A percentile compares a stretch with the other conserved stretches of the same genome.
Evolutionary conservation across 1,140 invertebrate genomes (phyloP).

Genomic region (Sarcophaga bullata): DNA sequence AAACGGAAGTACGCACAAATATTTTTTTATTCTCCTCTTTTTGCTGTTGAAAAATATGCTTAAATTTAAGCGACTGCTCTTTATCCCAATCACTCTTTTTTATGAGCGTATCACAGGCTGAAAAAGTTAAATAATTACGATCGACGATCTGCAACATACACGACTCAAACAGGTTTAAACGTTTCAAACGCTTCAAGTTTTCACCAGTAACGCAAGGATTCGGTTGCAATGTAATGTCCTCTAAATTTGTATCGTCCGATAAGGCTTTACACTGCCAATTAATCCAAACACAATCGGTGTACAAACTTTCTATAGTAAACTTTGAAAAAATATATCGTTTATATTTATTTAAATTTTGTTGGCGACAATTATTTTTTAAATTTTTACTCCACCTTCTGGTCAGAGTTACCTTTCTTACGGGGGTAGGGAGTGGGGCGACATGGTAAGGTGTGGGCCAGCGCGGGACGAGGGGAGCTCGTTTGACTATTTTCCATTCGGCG

Average conservation of each 20-base stretch:
- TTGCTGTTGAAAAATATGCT: slow-evolving; percentile 41
- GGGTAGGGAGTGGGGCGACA: no score
- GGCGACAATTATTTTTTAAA: neutral
- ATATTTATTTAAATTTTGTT: neutral
- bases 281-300: slow-evolving; percentile 74
- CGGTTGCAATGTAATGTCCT: slow-evolving; percentile 72
- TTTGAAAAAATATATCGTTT: slow-evolving; percentile 48
- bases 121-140: slow-evolving; percentile 73
- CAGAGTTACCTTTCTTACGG: slow-evolving; percentile 49
- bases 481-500: no score
- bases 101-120: slow-evolving; percentile 67
- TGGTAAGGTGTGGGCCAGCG: no score
- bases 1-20: neutral
- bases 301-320: slow-evolving; percentile 72
- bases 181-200: slow-evolving; percentile 79
- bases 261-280: slow-evolving; percentile 85
- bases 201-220: slow-evolving; percentile 77
- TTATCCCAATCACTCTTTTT: slow-evolving; percentile 70
- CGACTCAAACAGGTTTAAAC: slow-evolving; percentile 87
- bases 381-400: slow-evolving; percentile 35
- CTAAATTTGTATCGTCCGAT: slow-evolving; percentile 70
- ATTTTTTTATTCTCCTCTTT: slow-evolving; percentile 30
- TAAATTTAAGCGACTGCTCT: slow-evolving; percentile 62
- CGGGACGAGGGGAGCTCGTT: no score
- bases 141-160: slow-evolving; percentile 90